A percentile compares a stretch with the other conserved stretches of the same genome.
Conservation (phyloP, 2,888 invertebrate genomes). For the Noctua pronuba region DNA sequence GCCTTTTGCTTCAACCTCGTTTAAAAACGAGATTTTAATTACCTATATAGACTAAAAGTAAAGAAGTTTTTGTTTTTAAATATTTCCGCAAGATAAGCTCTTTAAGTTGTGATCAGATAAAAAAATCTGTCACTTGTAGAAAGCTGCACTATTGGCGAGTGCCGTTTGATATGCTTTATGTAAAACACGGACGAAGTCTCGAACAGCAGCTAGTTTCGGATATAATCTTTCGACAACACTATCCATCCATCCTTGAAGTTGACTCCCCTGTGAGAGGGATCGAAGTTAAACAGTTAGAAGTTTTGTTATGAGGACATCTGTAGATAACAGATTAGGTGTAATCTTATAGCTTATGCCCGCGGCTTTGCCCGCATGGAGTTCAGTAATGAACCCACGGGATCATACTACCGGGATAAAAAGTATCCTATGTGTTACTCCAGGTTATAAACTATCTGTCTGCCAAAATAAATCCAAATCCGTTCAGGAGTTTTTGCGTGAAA, state of each 20-base stretch:
- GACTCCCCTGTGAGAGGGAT: background rate
- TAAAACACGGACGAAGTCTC: background rate
- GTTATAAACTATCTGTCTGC: no score
- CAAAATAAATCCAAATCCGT: no score
- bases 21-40: background rate
- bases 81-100: rapidly evolving
- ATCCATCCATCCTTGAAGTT: background rate
- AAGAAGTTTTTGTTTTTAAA: background rate
- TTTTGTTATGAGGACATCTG: background rate
- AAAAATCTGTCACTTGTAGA: background rate
- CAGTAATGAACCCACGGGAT: no score
- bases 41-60: no score
- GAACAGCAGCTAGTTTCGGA: background rate
- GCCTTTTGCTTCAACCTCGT: background rate
- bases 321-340: background rate
- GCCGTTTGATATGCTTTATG: background rate
- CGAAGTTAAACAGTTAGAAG: background rate
- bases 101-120: background rate
- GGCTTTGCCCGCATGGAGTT: no score
- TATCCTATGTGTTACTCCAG: no score
- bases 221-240: background rate
- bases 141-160: background rate
- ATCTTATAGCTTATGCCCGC: background rate
- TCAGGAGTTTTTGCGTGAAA: no score
- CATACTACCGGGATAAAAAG: no score